Conservation (phyloP, 2,797 vertebrate species). For the Champsocephalus gunnari region DNA sequence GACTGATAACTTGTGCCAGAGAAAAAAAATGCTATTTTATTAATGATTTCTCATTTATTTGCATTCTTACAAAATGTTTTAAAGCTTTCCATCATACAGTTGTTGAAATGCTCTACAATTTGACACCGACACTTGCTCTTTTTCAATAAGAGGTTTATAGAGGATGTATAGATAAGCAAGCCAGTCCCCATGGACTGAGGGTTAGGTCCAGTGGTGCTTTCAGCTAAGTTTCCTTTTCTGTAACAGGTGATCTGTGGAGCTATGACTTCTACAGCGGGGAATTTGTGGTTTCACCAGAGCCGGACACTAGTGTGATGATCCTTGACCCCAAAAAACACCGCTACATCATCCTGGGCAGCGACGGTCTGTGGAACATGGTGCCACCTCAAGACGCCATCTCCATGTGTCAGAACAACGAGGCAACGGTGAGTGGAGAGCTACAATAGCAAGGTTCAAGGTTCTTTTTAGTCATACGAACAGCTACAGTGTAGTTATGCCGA, state of each 20-base stretch:
- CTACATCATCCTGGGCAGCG: constrained; percentile 94
- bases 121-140: neutral
- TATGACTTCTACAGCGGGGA: constrained; percentile 98
- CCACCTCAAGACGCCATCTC: constrained; percentile 94
- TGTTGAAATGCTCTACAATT: neutral
- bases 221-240: neutral
- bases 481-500: too few species aligned
- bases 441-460: neutral
- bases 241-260: constrained; percentile 93
- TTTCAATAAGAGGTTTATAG: neutral
- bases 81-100: neutral
- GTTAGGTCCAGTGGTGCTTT: neutral
- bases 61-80: neutral
- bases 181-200: neutral
- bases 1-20: neutral
- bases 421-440: constrained; percentile 83
- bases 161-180: neutral
- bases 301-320: constrained; percentile 94
- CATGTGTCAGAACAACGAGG: constrained; percentile 95
- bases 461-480: too few species aligned
- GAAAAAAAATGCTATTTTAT: neutral
- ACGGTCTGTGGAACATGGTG: constrained; percentile 98
- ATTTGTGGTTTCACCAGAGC: constrained; percentile 97
- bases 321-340: constrained; percentile 93
- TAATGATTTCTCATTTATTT: neutral